Evolutionary conservation across 2,113 vertebrate species (phyloP).

Genomic region (Osmerus mordax): DNA sequence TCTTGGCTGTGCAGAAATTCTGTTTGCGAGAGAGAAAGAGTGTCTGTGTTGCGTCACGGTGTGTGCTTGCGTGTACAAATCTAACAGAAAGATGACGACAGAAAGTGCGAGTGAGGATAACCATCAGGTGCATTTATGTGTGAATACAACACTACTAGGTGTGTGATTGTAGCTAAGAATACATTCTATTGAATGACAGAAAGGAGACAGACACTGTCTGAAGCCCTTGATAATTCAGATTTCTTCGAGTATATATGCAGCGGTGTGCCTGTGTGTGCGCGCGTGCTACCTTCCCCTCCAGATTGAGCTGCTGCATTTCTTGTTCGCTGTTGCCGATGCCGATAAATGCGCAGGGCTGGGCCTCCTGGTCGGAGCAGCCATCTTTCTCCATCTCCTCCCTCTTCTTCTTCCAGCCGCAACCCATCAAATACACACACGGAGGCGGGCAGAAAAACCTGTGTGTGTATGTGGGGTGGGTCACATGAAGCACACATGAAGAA

Average conservation of each 20-base stretch:
- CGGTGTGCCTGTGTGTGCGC: not conserved
- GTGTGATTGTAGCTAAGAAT: too few relatives aligned
- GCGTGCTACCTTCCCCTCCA: slow-evolving; percentile 90
- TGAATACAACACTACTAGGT: too few relatives aligned
- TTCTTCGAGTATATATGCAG: not conserved
- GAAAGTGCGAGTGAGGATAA: not conserved
- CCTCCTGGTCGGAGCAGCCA: slow-evolving; percentile 92
- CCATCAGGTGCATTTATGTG: too few relatives aligned
- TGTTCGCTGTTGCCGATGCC: slow-evolving; percentile 97
- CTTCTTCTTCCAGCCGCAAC: slow-evolving; percentile 98
- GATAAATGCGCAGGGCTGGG: slow-evolving; percentile 94
- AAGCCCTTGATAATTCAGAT: too few relatives aligned
- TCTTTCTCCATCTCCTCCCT: slow-evolving; percentile 92
- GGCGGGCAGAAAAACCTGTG: slow-evolving; percentile 94
- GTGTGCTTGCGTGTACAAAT: not conserved
- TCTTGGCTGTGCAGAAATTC: slow-evolving; percentile 97
- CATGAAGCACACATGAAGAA: not conserved
- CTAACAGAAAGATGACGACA: not conserved
- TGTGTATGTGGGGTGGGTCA: not conserved
- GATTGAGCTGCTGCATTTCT: slow-evolving; percentile 96
- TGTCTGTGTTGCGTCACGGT: not conserved
- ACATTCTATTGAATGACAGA: too few relatives aligned
- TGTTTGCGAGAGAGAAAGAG: not conserved
- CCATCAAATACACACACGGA: slow-evolving; percentile 95
- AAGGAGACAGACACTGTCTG: too few relatives aligned